These are phyloP conservation scores for Diarsia brunnea DNA, from an alignment of 2,888 invertebrate genomes.

Conservation along the genomic window DNA sequence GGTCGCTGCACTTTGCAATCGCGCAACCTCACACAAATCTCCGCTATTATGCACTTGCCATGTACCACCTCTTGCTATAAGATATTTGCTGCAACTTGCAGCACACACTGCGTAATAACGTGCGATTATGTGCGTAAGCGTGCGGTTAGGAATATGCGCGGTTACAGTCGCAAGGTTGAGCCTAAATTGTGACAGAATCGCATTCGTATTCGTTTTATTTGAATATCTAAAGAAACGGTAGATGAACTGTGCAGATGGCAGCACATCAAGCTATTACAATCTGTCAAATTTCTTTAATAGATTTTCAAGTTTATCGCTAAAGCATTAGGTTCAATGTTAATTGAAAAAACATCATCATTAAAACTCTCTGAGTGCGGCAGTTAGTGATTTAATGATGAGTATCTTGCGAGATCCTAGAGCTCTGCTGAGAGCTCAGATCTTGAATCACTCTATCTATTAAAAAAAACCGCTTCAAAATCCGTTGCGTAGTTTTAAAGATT, in stretches of 20 bases:
- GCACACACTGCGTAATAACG: conserved; percentile 19
- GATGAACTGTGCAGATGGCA: not conserved
- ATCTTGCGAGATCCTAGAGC: no score
- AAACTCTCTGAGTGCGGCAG: no score
- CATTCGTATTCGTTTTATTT: not conserved
- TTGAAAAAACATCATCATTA: no score
- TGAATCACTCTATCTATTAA: no score
- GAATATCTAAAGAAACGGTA: not conserved
- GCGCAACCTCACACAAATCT: conserved; percentile 23
- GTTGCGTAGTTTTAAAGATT: no score
- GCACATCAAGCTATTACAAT: no score
- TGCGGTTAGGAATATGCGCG: conserved; percentile 28
- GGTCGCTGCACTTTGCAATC: not conserved
- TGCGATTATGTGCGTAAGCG: conserved; percentile 28
- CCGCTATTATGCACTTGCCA: conserved; percentile 16
- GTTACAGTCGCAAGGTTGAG: conserved; percentile 18
- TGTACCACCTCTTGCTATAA: conserved; percentile 9
- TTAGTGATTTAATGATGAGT: no score
- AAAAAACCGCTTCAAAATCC: no score
- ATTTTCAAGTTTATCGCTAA: no score
- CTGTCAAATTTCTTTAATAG: no score
- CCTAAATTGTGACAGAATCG: conserved; percentile 23
- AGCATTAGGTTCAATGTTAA: no score
- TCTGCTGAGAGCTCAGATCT: no score
- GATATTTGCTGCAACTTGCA: conserved; percentile 15